phyloP scores from a whole-genome alignment of 2,888 invertebrate species.

The Parnassius glacialis region DNA sequence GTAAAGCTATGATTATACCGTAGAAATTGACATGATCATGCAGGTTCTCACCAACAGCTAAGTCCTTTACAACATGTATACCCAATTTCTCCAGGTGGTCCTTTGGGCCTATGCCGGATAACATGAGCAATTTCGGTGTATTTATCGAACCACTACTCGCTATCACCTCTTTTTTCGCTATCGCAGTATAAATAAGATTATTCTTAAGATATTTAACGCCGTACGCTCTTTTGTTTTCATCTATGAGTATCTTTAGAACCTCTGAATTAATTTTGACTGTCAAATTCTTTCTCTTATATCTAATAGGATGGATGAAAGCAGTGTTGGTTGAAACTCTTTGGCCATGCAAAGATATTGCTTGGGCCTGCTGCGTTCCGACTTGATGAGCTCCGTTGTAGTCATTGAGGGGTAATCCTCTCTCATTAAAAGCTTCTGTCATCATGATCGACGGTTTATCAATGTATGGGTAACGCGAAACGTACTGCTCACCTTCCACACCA shows the following conservation, averaged over 20 bases:
- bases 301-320: conserved; percentile 84
- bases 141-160: conserved; percentile 56
- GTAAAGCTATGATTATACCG: conserved; percentile 72
- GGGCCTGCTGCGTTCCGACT: conserved; percentile 80
- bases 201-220: conserved; percentile 50
- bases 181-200: conserved; percentile 37
- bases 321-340: conserved; percentile 81
- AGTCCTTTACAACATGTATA: conserved; percentile 50
- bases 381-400: conserved; percentile 80
- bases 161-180: conserved; percentile 60
- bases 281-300: conserved; percentile 75
- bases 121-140: conserved; percentile 58
- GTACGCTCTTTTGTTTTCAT: conserved; percentile 57
- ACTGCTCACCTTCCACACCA: conserved; percentile 80
- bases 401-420: conserved; percentile 77
- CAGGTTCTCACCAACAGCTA: conserved; percentile 61
- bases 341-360: conserved; percentile 78
- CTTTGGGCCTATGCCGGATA: conserved; percentile 63
- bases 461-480: conserved; percentile 81
- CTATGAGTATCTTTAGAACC: conserved; percentile 78
- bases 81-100: conserved; percentile 45
- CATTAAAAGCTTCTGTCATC: conserved; percentile 78
- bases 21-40: conserved; percentile 68
- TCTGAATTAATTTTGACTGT: conserved; percentile 72
- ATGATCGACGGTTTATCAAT: conserved; percentile 78